These are phyloP conservation scores for Lycaon pictus DNA, from an alignment of 2,113 vertebrate species.

Conservation along the genomic window DNA sequence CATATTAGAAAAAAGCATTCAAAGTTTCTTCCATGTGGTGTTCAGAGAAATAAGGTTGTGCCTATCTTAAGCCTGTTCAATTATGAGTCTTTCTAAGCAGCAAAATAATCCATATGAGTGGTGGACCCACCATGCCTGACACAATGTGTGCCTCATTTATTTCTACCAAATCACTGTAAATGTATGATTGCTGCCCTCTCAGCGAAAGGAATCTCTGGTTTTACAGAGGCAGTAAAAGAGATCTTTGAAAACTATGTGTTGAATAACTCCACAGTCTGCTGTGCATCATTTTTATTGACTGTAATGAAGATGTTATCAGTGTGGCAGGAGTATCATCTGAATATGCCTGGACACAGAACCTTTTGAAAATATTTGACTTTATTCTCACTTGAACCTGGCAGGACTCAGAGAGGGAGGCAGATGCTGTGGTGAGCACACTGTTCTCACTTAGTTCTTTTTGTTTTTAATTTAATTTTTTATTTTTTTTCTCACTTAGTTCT, in stretches of 20 bases:
- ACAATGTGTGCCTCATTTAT: background rate
- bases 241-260: slow-evolving; percentile 84
- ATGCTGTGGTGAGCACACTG: background rate
- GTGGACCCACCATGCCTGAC: background rate
- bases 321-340: slow-evolving; percentile 62
- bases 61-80: background rate
- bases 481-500: background rate
- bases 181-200: slow-evolving; percentile 67
- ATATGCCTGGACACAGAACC: background rate
- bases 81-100: background rate
- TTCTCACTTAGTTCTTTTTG: background rate
- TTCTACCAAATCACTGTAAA: slow-evolving; percentile 70
- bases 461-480: too few species aligned
- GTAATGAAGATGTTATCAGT: slow-evolving; percentile 83
- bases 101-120: background rate
- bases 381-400: background rate
- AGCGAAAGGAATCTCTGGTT: slow-evolving; percentile 84
- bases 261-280: slow-evolving; percentile 77
- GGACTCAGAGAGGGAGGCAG: background rate
- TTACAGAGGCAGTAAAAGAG: slow-evolving; percentile 84
- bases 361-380: background rate
- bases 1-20: background rate
- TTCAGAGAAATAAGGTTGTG: background rate
- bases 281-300: slow-evolving; percentile 83
- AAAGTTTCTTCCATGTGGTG: background rate